Base-by-base conservation (phyloP, 2,797 vertebrate genomes). In the Oreortyx pictus region DNA sequence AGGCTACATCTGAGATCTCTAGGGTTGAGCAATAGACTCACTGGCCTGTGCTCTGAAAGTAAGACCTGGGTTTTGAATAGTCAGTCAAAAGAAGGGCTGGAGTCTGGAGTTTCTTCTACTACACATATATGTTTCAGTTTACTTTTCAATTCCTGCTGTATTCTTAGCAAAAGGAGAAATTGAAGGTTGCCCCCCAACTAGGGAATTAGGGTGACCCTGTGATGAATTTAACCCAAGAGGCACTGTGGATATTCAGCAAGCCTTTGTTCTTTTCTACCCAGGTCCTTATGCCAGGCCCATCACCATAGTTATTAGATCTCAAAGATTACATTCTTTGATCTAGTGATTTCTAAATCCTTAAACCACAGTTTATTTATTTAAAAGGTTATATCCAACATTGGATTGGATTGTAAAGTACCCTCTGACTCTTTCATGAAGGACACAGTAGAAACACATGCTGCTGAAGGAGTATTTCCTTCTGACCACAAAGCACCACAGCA, bases 401-500 rank as follows among this genome's bases (percentile, higher is more conserved):
- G 93, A 94, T 94, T 95, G 87, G 93, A 95, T 94, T 95, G 87
- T 80, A 86, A 93, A 92, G 77, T 77, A 96, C 82, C 74, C 92
- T 96, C 91, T 96, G 95, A 95, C 94, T 95, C 94, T 82, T 84
- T 87, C 80, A 84, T 96, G 94, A 96, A 96, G 94, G 94, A 93
- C 93, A 96, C 56, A 71, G 80, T 84, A 86, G 92, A 86, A 95
- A 77, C 80, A 81, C 87, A 82, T 77, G 82, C 87, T 88, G 83
- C 61, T 1, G 15, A 83, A 86, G 64, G 70, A 14, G 1, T 86
- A 64, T 91, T 92, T 88, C 82, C 61, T 80, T 92, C 82, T 92
- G 89, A 82, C 68, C 88, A 92, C 73, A 65, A 94, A 95, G 80
- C 77, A 88, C 68, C 74, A 77, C 37, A 62, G 83, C 24, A 68